Percentiles rank a stretch among this genome's conserved stretches.
Evolutionary conservation across 2,888 invertebrate genomes (phyloP).

Genomic region (Drosophila putrida): DNA sequence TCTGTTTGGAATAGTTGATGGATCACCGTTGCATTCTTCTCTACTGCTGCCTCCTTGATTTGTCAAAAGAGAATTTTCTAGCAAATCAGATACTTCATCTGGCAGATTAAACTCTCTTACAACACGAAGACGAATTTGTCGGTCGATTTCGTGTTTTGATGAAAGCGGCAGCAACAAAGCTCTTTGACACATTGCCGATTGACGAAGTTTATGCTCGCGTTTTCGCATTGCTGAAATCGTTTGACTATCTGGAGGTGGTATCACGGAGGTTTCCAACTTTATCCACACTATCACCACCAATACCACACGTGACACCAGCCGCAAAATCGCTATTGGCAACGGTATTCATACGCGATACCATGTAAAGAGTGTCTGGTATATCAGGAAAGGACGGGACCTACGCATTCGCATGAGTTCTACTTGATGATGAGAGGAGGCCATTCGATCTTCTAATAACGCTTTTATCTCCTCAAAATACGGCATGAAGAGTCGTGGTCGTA

Average conservation of each 20-base stretch:
- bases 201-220: conserved; percentile 93
- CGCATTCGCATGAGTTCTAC: conserved; percentile 90
- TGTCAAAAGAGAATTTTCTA: conserved; percentile 87
- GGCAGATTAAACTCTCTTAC: conserved; percentile 97
- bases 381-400: conserved; percentile 90
- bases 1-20: conserved; percentile 80
- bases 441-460: conserved; percentile 93
- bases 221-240: conserved; percentile 93
- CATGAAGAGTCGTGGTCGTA: conserved; percentile 95
- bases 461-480: conserved; percentile 98
- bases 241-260: conserved; percentile 92
- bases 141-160: conserved; percentile 91
- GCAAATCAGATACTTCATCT: conserved; percentile 93
- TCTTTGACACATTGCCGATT: conserved; percentile 91
- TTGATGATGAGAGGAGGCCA: conserved; percentile 90
- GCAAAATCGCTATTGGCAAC: conserved; percentile 76
- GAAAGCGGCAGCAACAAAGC: conserved; percentile 91
- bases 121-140: conserved; percentile 93
- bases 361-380: conserved; percentile 97
- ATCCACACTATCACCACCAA: conserved; percentile 87
- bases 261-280: conserved; percentile 88
- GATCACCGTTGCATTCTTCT: conserved; percentile 53
- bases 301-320: conserved; percentile 63
- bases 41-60: conserved; percentile 63
- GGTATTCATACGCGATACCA: conserved; percentile 88